A percentile compares a stretch with the other conserved stretches of the same genome.
Evolutionary conservation across 2,888 invertebrate genomes (phyloP).

Genomic region (Malthinus flaveolus): DNA sequence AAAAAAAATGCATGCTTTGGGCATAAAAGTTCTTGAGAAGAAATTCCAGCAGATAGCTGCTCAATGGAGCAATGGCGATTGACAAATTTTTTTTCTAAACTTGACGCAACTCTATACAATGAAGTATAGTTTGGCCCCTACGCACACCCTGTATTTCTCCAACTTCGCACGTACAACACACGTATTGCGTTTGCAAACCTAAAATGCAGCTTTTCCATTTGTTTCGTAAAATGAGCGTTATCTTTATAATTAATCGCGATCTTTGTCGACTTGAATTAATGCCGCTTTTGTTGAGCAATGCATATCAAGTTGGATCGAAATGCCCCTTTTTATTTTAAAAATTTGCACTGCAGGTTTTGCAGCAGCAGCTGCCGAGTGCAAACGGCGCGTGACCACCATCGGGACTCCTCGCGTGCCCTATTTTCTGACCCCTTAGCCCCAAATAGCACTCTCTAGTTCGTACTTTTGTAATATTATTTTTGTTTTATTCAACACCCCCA

Average conservation of each 20-base stretch:
- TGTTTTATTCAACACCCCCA: too few species aligned
- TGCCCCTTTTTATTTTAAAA: constrained; percentile 18
- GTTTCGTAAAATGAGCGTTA: constrained; percentile 7
- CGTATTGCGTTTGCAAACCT: constrained; percentile 1
- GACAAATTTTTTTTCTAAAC: too few species aligned
- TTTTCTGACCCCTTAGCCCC: constrained; percentile 5
- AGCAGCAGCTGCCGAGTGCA: constrained; percentile 20
- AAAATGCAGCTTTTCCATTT: constrained; percentile 11
- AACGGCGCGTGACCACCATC: constrained; percentile 23
- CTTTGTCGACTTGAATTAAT: constrained; percentile 22
- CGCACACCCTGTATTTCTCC: too few species aligned
- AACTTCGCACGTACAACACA: not conserved
- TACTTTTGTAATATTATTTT: too few species aligned
- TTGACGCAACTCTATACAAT: too few species aligned
- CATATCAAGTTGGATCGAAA: constrained; percentile 10
- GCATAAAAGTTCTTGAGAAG: too few species aligned
- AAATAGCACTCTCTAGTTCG: too few species aligned
- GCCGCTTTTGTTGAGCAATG: constrained; percentile 17
- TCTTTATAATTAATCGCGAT: constrained; percentile 24
- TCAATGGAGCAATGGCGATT: too few species aligned
- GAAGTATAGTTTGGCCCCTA: too few species aligned
- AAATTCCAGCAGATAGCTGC: too few species aligned
- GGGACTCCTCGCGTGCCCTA: constrained; percentile 15
- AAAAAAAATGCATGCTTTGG: too few species aligned
- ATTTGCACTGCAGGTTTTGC: constrained; percentile 17